Conservation (phyloP, 2,888 invertebrate genomes). For the Stratiomys singularior region DNA sequence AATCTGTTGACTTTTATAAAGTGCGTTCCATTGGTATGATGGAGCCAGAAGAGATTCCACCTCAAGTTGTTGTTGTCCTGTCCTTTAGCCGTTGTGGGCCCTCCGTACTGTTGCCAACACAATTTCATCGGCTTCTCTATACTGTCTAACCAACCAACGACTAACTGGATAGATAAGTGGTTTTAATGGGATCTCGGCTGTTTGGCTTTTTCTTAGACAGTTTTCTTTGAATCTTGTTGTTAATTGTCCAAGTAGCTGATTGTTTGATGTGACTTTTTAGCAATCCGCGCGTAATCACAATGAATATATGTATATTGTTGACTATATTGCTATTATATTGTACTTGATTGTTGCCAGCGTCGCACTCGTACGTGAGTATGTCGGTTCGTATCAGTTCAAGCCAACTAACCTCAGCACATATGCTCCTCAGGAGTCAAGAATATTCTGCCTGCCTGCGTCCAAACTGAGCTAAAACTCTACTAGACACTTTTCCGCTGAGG, state of each 20-base stretch:
- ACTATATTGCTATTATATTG: neutral
- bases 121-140: slow-evolving; percentile 24
- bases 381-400: no score
- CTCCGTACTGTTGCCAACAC: slow-evolving; percentile 3
- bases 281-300: slow-evolving; percentile 39
- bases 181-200: slow-evolving; percentile 43
- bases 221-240: slow-evolving; percentile 46
- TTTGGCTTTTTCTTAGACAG: slow-evolving; percentile 43
- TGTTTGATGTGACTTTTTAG: slow-evolving; percentile 46
- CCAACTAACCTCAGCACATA: no score
- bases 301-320: no score
- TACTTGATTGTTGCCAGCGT: neutral
- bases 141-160: slow-evolving; percentile 23
- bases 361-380: neutral
- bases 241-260: slow-evolving; percentile 46
- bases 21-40: slow-evolving; percentile 11
- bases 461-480: neutral
- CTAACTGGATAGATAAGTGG: slow-evolving; percentile 45
- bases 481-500: slow-evolving; percentile 14
- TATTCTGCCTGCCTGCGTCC: neutral
- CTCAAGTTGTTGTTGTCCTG: neutral
- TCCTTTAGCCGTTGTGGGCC: neutral
- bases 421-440: neutral
- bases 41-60: neutral
- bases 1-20: neutral